Base-by-base conservation (phyloP, 2,888 invertebrate species). In the Orchesellides sinensis region DNA sequence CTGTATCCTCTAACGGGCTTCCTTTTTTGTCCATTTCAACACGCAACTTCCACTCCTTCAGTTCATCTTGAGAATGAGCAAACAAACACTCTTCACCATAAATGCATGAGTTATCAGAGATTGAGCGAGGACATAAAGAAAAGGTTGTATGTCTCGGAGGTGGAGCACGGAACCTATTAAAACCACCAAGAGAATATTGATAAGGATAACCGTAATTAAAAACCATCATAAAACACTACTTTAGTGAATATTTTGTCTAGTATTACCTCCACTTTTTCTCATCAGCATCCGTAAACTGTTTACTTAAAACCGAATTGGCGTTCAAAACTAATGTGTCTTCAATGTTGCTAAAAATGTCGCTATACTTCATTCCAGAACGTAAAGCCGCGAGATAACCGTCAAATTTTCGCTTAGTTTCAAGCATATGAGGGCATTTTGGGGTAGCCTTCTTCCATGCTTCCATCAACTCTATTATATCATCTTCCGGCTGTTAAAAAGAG, bases 61-160 rank as follows among this genome's bases (percentile, higher is more conserved):
- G 90, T 89, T 95, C 95, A 63, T 93, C 93, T 23, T 91, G 89
- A 0, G 94, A 93, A 89, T 95, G 95, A 1, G 95, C 95, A 89
- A 93, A 93, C 17, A 94, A 93, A 89, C 95, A 95, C 88, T 94
- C 93, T 54, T 92, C 92, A 14, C 94, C 94, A 89, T 93, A 93
- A 70, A 93, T 92, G 89, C 95, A 95, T 27, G 90, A 90, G 32
- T 65, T 65, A n/a, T 73, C 70, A 21, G 83, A 92, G 4, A 75
- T 23, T 21, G 78, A 65, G n/a, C 86, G 81, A 21, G 86, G 83
- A 63, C 87, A 87, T 32, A 86, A 54, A 14, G 83, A 86, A 82
- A 86, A 87, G 1, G 86, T 83, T 17, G 77, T 84, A 17, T 86
- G 83, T 25, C 85, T 78, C 49, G 80, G 81, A 35, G 87, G 87